Conservation (phyloP, 2,797 vertebrate genomes). For the Lerista edwardsae region DNA sequence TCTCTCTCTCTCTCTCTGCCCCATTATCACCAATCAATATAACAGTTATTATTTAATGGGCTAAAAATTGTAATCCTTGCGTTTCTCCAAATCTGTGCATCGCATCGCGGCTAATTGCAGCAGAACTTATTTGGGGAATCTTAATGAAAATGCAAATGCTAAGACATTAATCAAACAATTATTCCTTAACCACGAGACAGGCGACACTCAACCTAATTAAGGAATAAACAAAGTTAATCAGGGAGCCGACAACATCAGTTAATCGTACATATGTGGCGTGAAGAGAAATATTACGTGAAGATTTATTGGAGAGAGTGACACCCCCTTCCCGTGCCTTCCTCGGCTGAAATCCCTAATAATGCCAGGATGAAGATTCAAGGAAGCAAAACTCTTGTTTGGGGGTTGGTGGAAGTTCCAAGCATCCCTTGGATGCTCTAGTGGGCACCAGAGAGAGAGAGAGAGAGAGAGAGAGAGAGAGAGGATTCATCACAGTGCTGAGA, state of each 20-base stretch:
- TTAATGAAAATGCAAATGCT: conserved; percentile 77
- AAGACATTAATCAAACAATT: conserved; percentile 78
- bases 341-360: conserved; percentile 36
- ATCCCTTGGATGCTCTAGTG: conserved; percentile 64
- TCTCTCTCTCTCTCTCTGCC: conserved; percentile 47
- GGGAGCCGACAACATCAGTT: conserved; percentile 67
- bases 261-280: conserved; percentile 61
- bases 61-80: conserved; percentile 60
- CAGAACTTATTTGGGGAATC: conserved; percentile 55
- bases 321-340: conserved; percentile 48
- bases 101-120: conserved; percentile 65
- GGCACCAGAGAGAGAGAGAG: conserved; percentile 48
- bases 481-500: conserved; percentile 62
- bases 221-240: conserved; percentile 81
- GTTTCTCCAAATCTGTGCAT: conserved; percentile 53
- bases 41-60: conserved; percentile 74
- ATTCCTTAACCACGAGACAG: conserved; percentile 70
- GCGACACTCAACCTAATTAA: conserved; percentile 73
- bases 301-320: conserved; percentile 55
- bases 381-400: conserved; percentile 53
- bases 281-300: conserved; percentile 58
- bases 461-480: too few relatives aligned
- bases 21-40: conserved; percentile 76
- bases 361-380: not conserved
- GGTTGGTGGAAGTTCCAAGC: conserved; percentile 46